Base-by-base conservation (phyloP, 1,140 invertebrate genomes). In the Antheraea mylitta region DNA sequence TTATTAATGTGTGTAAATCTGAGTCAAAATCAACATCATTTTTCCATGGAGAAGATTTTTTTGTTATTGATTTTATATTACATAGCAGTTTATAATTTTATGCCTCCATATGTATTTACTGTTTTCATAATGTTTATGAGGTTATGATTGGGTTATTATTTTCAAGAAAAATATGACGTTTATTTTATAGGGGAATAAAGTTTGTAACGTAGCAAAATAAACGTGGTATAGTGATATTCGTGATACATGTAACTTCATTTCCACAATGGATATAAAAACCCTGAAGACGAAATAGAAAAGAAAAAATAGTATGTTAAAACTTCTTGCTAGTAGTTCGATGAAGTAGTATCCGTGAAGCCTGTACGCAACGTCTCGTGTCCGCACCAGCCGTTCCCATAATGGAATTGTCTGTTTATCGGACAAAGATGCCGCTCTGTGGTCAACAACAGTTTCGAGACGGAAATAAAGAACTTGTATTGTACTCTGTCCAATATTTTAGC, bases 391-490 rank as follows among this genome's bases (percentile, higher is more conserved):
- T 7, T 7, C 45, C 5, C 11, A 53, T 53, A 53, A 53, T 53
- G 45, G 45, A 53, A 53, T 53, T 53, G 45, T 53, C 45, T 53
- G 45, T 53, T 53, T 53, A 53, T 53, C 45, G 45, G 45, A 53
- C 45, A 53, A 53, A 53, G 45, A 13, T 42, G 45, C 16, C 45
- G 16, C 11, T 53, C 45, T 53, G 45, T 16, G 45, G 45, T 53
- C 45, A 53, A 53, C 45, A 53, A 53, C 45, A 53, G 45, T 53
- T 53, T 53, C 45, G 9, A 53, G 45, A 53, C 45, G 45, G 2
- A 53, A 53, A 16, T 53, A 53, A 16, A 16, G 13, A 53, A 16
- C 45, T 16, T 5, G 13, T 6, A 53, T 53, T 53, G 5, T 53
- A 53, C 13, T 53, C 11, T 13, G 13, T n/a, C 45, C 5, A 16